Evolutionary conservation across 2,888 invertebrate species (phyloP), one percentile per base, ranked within the genome.

Genomic region (Lepidochrysops patricia): DNA sequence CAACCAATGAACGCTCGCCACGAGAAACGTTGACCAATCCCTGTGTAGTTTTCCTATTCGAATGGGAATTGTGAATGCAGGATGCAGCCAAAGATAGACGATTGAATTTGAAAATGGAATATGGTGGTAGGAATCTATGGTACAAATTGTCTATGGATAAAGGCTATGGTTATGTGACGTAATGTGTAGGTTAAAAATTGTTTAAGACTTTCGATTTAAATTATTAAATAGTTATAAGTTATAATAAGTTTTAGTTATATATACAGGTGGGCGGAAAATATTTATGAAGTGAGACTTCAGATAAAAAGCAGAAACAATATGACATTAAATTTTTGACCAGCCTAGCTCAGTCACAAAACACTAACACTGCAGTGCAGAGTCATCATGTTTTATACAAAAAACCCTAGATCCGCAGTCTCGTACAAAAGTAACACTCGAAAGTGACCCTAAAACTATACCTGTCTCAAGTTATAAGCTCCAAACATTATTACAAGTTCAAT

Each of bases 41-140:
- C 1, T 7, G 29, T 7, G 29, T 35, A 13, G 5, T 13, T 35
- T 35, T 4, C 12, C n/a, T n/a, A 9, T 2, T 35, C 4, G n/a
- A n/a, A 35, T 35, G 34, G 12, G n/a, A 35, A 35, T 35, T 35
- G 34, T 35, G 13, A 35, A 13, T 35, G n/a, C 19, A 19, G 43
- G 15, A 19, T 32, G 19, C 5, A 19, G 54, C 54, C 54, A 54
- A 54, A 54, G 54, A 54, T 50, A 19, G 32, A 52, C 52, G 43
- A 49, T 49, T 49, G 19, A 37, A 43, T 43, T 43, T 52, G 9
- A 13, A 52, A 52, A 52, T 52, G 15, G 52, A 29, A 52, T 6
- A 13, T 26, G 13, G 13, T 61, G 64, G 68, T 62, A 68, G 66
- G 70, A 66, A 64, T 69, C 66, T 65, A 60, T 58, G 61, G 15